Evolutionary conservation across 2,797 vertebrate genomes (phyloP), one percentile per base, ranked within the genome.

Genomic region (Bovichtus variegatus): DNA sequence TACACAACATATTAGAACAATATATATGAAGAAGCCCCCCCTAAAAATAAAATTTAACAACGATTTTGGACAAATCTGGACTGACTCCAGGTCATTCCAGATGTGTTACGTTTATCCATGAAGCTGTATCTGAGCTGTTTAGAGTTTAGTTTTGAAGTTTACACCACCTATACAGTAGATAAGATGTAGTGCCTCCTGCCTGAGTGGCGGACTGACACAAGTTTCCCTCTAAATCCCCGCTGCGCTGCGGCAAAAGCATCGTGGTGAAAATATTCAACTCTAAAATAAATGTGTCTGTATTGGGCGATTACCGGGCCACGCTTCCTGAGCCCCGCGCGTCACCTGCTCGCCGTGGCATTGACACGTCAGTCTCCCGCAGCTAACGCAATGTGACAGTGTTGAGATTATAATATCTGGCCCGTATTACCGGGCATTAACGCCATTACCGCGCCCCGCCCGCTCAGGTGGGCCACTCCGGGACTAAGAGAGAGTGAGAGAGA

Each of bases 401-500:
- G 94, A 95, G 94, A 95, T 95, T 95, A 95, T 96, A 95, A 96
- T 96, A 95, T 95, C 95, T 95, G 95, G 91, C 93, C 92, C 92
- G 81, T 90, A 96, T 96, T 96, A 96, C 94, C 87, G 74, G 76
- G 92, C 94, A 96, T 96, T 96, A 96, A 92, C 84, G 89, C 88
- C 90, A 94, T 95, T 96, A 95, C 92, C 12, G 87, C 69, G 55
- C 90, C 87, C 92, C 81, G 66, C 89, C 87, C 88, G 89, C 87
- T 93, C 93, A 95, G 94, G 94, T 95, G 94, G 91, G 89, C 89
- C 86, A 88, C 90, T 88, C 76, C 59, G 57, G 79, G 82, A 82
- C 82, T 67, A 74, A 87, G 59, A 76, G 62, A 47, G 63, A 73
- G 19, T 21, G 40, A 51, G 34, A 51, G 69, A 63, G 81, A 79